Conservation (phyloP, 2,113 vertebrate species). For the Cynopterus brachyotis region DNA sequence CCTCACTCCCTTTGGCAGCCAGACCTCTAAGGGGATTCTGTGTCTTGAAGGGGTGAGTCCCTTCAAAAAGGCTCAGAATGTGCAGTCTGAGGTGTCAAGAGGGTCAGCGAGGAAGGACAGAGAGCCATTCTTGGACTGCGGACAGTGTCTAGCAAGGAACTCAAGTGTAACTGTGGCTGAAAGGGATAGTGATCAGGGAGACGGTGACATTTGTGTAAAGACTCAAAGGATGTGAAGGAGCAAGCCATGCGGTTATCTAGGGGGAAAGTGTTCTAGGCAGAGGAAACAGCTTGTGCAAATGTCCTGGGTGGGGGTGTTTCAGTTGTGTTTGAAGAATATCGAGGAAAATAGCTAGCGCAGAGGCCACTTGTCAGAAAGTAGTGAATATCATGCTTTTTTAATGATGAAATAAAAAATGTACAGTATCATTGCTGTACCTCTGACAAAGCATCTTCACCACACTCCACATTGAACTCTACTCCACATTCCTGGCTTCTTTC, state of each 20-base stretch:
- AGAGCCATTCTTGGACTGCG: neutral
- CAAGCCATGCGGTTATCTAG: neutral
- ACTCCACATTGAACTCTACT: neutral
- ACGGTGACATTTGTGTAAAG: neutral
- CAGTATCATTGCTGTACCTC: neutral
- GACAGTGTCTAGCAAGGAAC: neutral
- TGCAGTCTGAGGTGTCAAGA: neutral
- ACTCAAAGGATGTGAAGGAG: neutral
- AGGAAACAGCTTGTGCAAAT: neutral
- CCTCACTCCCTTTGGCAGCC: neutral
- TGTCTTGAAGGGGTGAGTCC: neutral
- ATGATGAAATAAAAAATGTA: neutral
- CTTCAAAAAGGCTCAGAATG: neutral
- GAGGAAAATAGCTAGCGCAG: neutral
- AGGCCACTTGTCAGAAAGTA: rapidly evolving
- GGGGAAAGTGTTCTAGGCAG: neutral
- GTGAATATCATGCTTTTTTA: neutral
- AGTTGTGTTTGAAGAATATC: neutral
- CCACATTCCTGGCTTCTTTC: neutral
- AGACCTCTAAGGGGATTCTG: neutral
- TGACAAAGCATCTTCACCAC: neutral
- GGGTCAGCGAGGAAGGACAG: neutral
- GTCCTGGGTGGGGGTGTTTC: neutral
- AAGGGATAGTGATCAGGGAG: neutral
- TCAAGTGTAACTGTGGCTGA: rapidly evolving